These are phyloP conservation scores for Pseudeuparius sepicola DNA, from an alignment of 2,888 invertebrate species.

Conservation along the genomic window DNA sequence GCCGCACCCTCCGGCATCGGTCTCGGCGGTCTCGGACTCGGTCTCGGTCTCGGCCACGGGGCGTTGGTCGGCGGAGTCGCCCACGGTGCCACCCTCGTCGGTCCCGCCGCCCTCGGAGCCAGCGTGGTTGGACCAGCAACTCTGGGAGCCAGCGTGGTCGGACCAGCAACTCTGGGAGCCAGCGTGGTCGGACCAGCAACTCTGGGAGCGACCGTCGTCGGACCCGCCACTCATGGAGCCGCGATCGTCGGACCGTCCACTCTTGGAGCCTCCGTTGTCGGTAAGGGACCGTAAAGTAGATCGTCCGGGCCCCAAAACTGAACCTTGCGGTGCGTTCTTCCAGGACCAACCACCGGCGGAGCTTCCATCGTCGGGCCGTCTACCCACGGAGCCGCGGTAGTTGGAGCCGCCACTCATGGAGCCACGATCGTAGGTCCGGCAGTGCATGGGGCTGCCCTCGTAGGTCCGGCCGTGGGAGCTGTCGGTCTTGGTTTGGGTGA, in stretches of 20 bases:
- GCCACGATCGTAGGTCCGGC: slow-evolving; percentile 23
- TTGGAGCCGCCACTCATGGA: slow-evolving; percentile 20
- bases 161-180: slow-evolving; percentile 18
- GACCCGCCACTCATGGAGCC: slow-evolving; percentile 20
- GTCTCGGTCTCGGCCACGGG: slow-evolving; percentile 12
- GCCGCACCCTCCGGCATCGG: slow-evolving; percentile 19
- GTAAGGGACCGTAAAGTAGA: no score
- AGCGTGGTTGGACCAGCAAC: slow-evolving; percentile 18
- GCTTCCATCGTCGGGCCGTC: slow-evolving; percentile 6
- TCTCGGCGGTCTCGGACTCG: slow-evolving; percentile 1
- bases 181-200: slow-evolving; percentile 19
- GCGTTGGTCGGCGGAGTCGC: slow-evolving; percentile 8
- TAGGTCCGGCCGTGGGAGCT: slow-evolving; percentile 26
- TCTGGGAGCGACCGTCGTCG: slow-evolving; percentile 20
- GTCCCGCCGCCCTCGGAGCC: slow-evolving; percentile 18
- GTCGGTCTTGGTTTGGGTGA: slow-evolving; percentile 18
- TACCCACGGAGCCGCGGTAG: slow-evolving; percentile 9
- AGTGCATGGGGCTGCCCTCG: slow-evolving; percentile 26
- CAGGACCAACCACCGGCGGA: background rate
- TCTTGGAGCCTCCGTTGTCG: slow-evolving; percentile 20
- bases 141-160: slow-evolving; percentile 20
- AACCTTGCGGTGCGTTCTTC: slow-evolving; percentile 7
- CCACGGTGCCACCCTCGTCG: slow-evolving; percentile 16
- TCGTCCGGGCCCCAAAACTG: slow-evolving; percentile 11
- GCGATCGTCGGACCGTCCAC: slow-evolving; percentile 20